Conservation (phyloP, 2,113 vertebrate genomes). For the Tyrannus savana region DNA sequence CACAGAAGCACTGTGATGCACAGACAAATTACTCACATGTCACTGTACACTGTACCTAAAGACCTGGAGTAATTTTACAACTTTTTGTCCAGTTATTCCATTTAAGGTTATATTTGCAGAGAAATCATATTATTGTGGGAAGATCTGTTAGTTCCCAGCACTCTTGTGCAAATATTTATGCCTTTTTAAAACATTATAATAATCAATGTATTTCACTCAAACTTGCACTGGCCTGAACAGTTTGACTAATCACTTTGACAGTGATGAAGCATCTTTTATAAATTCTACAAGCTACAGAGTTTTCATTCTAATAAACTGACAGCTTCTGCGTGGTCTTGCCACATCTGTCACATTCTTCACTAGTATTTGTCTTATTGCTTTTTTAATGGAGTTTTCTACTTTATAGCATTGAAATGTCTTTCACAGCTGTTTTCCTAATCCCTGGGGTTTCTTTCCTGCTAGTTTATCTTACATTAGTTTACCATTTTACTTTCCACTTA, state of each 20-base stretch:
- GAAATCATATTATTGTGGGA: neutral
- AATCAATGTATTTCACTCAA: neutral
- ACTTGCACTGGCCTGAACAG: neutral
- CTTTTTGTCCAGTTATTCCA: neutral
- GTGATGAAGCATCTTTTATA: neutral
- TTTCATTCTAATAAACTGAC: neutral
- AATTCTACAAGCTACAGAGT: neutral
- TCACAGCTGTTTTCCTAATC: neutral
- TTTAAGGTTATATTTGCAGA: neutral
- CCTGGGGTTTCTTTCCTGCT: neutral
- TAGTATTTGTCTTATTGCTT: neutral
- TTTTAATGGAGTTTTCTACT: neutral
- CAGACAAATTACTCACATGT: neutral
- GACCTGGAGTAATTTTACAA: neutral
- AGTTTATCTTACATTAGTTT: neutral
- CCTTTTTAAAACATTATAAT: neutral
- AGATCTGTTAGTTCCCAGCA: neutral
- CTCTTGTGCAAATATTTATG: neutral
- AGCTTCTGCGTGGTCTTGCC: neutral
- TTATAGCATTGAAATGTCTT: neutral
- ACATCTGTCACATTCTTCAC: neutral
- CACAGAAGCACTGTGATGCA: neutral
- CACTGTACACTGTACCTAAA: neutral
- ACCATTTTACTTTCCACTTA: neutral
- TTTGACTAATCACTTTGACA: neutral